phyloP scores from a whole-genome alignment of 2,797 vertebrate genomes.

The Hippocampus kuda region DNA sequence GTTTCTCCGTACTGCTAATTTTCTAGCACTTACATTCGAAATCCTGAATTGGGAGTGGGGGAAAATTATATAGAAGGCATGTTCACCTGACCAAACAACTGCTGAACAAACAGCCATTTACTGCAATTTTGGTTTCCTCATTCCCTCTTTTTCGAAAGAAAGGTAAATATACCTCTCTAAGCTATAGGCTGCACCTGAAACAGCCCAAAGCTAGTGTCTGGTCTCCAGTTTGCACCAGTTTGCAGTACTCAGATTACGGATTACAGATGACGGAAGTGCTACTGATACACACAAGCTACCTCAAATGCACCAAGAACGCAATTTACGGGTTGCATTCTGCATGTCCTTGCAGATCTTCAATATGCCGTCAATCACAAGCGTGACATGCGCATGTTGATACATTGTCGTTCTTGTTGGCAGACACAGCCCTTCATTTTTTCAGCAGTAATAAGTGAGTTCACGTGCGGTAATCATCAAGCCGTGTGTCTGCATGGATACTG shows the following conservation, averaged over 20 bases:
- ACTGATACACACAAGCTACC: constrained; percentile 43
- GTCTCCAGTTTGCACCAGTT: constrained; percentile 14
- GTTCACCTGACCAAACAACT: constrained; percentile 55
- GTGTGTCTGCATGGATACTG: constrained; percentile 32
- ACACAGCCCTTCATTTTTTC: constrained; percentile 42
- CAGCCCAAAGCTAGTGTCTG: constrained; percentile 21
- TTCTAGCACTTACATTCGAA: neutral
- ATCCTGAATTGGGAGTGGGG: constrained; percentile 18
- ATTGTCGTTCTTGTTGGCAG: constrained; percentile 30
- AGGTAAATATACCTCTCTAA: constrained; percentile 36
- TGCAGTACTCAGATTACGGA: constrained; percentile 11
- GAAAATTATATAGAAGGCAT: constrained; percentile 14
- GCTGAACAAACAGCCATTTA: constrained; percentile 38
- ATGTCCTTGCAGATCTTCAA: neutral
- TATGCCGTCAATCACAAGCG: neutral
- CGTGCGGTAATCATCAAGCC: constrained; percentile 50
- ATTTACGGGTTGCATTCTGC: neutral
- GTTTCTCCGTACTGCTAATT: neutral
- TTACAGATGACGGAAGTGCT: constrained; percentile 17
- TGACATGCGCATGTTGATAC: constrained; percentile 8
- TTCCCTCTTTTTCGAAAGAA: constrained; percentile 23
- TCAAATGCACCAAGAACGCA: constrained; percentile 1
- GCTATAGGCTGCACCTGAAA: constrained; percentile 35
- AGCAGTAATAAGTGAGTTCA: constrained; percentile 49
- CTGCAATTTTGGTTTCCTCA: constrained; percentile 19